A percentile compares a stretch with the other conserved stretches of the same genome.
Evolutionary conservation across 2,888 invertebrate genomes (phyloP).

Genomic region (Cinara cedri): DNA sequence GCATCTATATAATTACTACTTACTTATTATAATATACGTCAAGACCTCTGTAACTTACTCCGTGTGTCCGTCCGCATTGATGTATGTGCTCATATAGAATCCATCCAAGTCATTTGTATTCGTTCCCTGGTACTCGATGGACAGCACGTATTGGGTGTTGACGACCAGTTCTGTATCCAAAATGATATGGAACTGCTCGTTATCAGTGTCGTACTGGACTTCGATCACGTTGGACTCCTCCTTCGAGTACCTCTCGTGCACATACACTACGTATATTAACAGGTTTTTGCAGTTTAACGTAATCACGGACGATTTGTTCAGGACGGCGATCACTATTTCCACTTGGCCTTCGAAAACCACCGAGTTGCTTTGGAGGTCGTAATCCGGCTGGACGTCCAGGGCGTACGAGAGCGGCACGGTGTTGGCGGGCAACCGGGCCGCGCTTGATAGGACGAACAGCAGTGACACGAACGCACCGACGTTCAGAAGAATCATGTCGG

Average conservation of each 20-base stretch:
- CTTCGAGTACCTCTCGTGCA: not conserved
- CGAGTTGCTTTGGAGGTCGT: not conserved
- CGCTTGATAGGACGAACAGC: not conserved
- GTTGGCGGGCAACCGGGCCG: not conserved
- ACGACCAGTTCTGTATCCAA: not conserved
- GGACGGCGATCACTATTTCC: not conserved
- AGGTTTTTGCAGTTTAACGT: slow-evolving; percentile 13
- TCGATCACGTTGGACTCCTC: not conserved
- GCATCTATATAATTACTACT: too few relatives aligned
- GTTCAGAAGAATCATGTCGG: not conserved
- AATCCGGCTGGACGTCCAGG: not conserved
- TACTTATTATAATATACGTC: too few relatives aligned
- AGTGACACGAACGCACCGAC: not conserved
- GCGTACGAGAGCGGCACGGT: slow-evolving; percentile 15
- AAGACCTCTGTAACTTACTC: slow-evolving; percentile 37
- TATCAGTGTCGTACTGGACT: rapidly evolving
- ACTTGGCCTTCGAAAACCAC: not conserved
- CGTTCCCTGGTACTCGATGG: not conserved
- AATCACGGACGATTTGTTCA: not conserved
- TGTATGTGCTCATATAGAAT: slow-evolving; percentile 14
- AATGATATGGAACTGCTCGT: not conserved
- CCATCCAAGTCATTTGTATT: not conserved
- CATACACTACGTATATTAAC: not conserved
- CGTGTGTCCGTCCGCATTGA: not conserved
- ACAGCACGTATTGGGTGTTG: not conserved